Evolutionary conservation across 2,888 invertebrate genomes (phyloP).

Genomic region (Macrosiphum euphorbiae): DNA sequence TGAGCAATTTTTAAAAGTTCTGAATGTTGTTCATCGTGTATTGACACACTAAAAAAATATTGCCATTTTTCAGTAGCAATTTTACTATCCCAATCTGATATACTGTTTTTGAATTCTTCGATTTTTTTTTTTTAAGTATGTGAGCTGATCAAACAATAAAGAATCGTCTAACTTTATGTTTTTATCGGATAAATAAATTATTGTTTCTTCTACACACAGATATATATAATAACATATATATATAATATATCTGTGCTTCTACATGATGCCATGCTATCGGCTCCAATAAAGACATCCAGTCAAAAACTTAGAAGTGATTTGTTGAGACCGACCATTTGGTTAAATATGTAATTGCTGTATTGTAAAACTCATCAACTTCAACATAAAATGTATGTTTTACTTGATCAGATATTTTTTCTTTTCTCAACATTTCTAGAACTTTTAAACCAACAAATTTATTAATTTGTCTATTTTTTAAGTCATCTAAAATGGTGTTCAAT

Average conservation of each 20-base stretch:
- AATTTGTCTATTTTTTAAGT: conserved; percentile 36
- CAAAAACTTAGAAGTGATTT: conserved; percentile 23
- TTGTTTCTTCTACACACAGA: background rate
- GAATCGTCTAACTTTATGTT: too few species aligned
- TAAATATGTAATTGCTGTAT: conserved; percentile 31
- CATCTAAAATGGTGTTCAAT: conserved; percentile 8
- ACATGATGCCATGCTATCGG: background rate
- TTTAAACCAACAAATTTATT: conserved; percentile 34
- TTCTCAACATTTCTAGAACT: conserved; percentile 22
- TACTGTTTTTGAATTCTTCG: too few species aligned
- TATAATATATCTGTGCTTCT: too few species aligned
- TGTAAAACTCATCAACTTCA: conserved; percentile 34
- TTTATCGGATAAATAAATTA: too few species aligned
- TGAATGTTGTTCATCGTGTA: too few species aligned
- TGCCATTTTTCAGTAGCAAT: too few species aligned
- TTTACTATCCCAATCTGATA: too few species aligned
- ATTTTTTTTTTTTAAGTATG: too few species aligned
- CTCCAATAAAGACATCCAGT: conserved; percentile 21
- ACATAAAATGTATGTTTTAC: conserved; percentile 30
- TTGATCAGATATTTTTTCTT: conserved; percentile 34
- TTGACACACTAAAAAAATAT: too few species aligned
- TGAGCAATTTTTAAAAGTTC: too few species aligned
- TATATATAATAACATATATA: too few species aligned
- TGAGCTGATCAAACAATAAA: too few species aligned
- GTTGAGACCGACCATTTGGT: conserved; percentile 32